These are phyloP conservation scores for Barypeithes pellucidus DNA, from an alignment of 2,888 invertebrate genomes.

Conservation along the genomic window DNA sequence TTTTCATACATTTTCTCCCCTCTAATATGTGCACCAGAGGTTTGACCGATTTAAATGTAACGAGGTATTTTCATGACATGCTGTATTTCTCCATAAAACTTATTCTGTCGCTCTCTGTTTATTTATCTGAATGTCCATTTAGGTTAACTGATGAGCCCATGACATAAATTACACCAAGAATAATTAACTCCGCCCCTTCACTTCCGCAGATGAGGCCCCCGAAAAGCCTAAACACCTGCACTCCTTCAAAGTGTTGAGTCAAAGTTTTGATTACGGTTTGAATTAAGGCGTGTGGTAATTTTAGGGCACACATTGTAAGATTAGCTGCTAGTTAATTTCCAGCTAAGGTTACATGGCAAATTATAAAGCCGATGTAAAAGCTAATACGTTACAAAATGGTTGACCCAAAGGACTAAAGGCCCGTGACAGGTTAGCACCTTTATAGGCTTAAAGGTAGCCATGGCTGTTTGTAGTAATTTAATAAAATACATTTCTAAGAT, in stretches of 20 bases:
- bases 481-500: too few species aligned
- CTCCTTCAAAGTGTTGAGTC: constrained; percentile 4
- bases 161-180: neutral
- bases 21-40: too few species aligned
- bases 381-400: neutral
- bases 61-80: too few species aligned
- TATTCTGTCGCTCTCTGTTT: too few species aligned
- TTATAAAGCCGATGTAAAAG: neutral
- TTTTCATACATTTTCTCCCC: too few species aligned
- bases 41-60: too few species aligned
- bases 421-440: neutral
- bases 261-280: constrained; percentile 16
- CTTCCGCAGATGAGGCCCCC: neutral
- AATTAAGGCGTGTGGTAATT: constrained; percentile 5
- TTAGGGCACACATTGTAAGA: constrained; percentile 8
- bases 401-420: neutral
- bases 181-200: neutral
- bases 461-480: too few species aligned
- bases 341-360: neutral
- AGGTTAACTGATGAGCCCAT: neutral
- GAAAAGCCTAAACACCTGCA: neutral
- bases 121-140: too few species aligned
- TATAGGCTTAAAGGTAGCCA: too few species aligned
- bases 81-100: too few species aligned
- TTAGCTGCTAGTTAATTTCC: constrained; percentile 3